Base-by-base conservation (phyloP, 2,888 invertebrate species). In the Metacarcinus magister region DNA sequence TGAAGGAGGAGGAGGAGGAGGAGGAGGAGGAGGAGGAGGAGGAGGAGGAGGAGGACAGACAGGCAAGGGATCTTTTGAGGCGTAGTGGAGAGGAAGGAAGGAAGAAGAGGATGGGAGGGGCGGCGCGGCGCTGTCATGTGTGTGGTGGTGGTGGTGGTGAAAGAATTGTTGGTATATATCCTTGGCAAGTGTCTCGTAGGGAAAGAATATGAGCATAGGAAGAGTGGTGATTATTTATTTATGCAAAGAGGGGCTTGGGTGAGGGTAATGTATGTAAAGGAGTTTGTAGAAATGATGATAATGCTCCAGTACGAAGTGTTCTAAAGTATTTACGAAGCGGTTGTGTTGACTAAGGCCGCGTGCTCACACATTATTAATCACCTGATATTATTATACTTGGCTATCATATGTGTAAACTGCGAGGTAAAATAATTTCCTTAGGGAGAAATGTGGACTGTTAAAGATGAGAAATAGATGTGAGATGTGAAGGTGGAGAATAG, bases 201-300 rank as follows among this genome's bases (percentile, higher is more conserved):
- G 28, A 75, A 75, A 28, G 75, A 75, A 28, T 75, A 28, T n/a
- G 75, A 75, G 75, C 75, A 28, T 28, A 75, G 75, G 75, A 75
- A 75, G 75, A 28, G 28, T 2, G 75, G n/a, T 23, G n/a, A 8
- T 75, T 75, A 75, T 75, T 75, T 75, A 75, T 75, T n/a, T 75
- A 75, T 75, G 75, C 75, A 28, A 75, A 75, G 75, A 75, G 75
- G 75, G 75, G 75, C 75, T 75, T 28, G 75, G 75, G 28, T 75
- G 75, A 28, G 75, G 75, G 28, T 75, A 75, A 75, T 75, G 75
- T 75, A 75, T 75, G 75, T 75, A 75, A 75, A 75, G n/a, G 75
- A 75, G 75, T 75, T 75, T 75, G 75, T 75, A 28, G n/a, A 75
- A 75, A 75, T 75, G n/a, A 75, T 75, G 75, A 75, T 75, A 75